phyloP scores from a whole-genome alignment of 2,113 vertebrate genomes.

The Leptobrachium leishanense region DNA sequence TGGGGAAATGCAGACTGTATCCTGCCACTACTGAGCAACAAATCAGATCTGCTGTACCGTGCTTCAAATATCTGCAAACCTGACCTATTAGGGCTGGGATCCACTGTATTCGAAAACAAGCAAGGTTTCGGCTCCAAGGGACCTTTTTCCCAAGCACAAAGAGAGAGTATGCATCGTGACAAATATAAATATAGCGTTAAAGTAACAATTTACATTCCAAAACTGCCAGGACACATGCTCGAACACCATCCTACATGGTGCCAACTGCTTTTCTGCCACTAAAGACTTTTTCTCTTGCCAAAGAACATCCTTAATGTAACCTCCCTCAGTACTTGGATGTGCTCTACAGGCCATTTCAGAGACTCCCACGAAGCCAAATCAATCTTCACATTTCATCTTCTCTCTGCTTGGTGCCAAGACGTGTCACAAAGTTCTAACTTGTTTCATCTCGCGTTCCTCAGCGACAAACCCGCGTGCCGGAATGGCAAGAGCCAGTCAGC shows the following conservation, averaged over 20 bases:
- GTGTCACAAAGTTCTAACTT: conserved; percentile 13
- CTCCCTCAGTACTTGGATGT: conserved; percentile 21
- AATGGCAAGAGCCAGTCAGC: background rate
- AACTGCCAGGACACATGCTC: background rate
- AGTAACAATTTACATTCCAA: background rate
- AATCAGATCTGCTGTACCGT: too few relatives aligned
- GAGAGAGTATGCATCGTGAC: too few relatives aligned
- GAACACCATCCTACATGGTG: background rate
- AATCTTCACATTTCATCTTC: conserved; percentile 17
- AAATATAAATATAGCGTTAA: too few relatives aligned
- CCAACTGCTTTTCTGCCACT: conserved; percentile 11
- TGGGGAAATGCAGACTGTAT: too few relatives aligned
- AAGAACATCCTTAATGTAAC: conserved; percentile 26
- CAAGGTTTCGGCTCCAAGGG: too few relatives aligned
- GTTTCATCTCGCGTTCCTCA: conserved; percentile 4
- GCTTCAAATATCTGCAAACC: too few relatives aligned
- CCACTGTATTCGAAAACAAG: too few relatives aligned
- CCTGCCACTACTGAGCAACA: too few relatives aligned
- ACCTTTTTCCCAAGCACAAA: too few relatives aligned
- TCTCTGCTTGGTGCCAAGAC: background rate
- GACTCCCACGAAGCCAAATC: conserved; percentile 5
- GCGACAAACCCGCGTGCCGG: background rate
- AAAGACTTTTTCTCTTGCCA: conserved; percentile 26
- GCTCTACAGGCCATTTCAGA: conserved; percentile 4
- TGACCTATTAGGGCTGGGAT: too few relatives aligned